These are phyloP conservation scores for Axinella damicornis DNA, from an alignment of 37 sponge, comb jelly and placozoan species.

Conservation along the genomic window DNA sequence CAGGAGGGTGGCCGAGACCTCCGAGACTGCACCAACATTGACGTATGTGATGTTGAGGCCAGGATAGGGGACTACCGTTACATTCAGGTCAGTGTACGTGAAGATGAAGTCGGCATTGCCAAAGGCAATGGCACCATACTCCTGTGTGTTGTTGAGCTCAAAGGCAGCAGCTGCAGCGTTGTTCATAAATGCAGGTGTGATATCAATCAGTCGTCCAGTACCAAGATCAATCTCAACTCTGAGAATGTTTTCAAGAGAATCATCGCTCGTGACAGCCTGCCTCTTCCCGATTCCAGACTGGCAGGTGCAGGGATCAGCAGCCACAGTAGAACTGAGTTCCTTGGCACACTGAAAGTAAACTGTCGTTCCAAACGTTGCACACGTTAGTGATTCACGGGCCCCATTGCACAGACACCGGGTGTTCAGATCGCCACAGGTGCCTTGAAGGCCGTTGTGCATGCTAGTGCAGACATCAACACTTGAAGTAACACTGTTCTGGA, in stretches of 20 bases:
- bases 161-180: background rate
- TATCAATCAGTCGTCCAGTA: background rate
- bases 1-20: conserved; percentile 38
- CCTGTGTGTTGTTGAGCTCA: background rate
- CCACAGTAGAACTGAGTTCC: too few species aligned
- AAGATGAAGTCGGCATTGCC: conserved; percentile 13
- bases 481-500: background rate
- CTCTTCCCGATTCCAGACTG: too few species aligned
- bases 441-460: background rate
- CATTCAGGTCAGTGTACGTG: conserved; percentile 5
- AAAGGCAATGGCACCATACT: background rate
- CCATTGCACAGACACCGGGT: too few species aligned
- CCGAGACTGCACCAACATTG: conserved; percentile 19
- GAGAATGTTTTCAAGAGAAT: background rate
- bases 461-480: background rate
- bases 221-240: conserved; percentile 12
- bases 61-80: background rate
- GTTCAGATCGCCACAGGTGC: background rate
- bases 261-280: too few species aligned
- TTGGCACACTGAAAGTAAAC: too few species aligned
- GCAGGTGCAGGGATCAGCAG: too few species aligned
- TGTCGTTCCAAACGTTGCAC: too few species aligned
- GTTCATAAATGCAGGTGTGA: background rate
- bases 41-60: background rate
- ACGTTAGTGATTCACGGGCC: too few species aligned